Percentiles rank a stretch among this genome's conserved stretches.
These are phyloP conservation scores for Hymenopus coronatus DNA, from an alignment of 2,888 invertebrate genomes.

Conservation along the genomic window DNA sequence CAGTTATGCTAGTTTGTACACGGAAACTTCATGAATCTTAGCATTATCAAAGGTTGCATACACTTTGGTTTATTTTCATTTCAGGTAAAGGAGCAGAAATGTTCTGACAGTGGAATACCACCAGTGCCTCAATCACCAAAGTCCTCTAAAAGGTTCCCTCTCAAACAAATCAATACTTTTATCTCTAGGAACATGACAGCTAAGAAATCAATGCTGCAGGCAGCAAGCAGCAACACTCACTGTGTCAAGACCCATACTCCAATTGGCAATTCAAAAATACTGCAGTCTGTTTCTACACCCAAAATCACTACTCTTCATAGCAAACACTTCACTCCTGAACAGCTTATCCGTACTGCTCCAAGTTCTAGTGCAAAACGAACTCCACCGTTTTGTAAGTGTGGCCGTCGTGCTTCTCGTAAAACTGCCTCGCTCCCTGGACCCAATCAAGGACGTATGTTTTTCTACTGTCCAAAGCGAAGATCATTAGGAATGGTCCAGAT, in stretches of 20 bases:
- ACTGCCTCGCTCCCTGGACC: slow-evolving; percentile 7
- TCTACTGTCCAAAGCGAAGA: slow-evolving; percentile 6
- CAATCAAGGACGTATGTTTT: slow-evolving; percentile 18
- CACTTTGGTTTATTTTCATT: not conserved
- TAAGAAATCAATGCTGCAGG: not conserved
- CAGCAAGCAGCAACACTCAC: not conserved
- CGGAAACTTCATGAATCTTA: too few species aligned
- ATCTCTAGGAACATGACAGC: not conserved
- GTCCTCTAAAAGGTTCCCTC: not conserved
- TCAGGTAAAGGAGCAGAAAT: not conserved
- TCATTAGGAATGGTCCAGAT: slow-evolving; percentile 10
- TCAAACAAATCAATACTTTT: not conserved
- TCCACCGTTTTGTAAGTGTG: slow-evolving; percentile 17
- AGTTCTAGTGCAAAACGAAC: slow-evolving; percentile 13
- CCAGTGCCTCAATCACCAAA: not conserved
- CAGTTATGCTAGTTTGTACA: not conserved
- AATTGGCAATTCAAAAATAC: not conserved
- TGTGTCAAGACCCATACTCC: not conserved
- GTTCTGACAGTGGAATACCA: not conserved
- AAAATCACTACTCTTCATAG: not conserved
- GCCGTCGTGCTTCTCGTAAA: slow-evolving; percentile 2
- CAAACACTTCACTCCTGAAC: not conserved
- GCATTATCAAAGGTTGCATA: not conserved
- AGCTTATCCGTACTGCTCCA: not conserved
- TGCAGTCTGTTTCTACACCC: not conserved